Conservation (phyloP, 2,113 vertebrate genomes). For the Dermatemys mawii region DNA sequence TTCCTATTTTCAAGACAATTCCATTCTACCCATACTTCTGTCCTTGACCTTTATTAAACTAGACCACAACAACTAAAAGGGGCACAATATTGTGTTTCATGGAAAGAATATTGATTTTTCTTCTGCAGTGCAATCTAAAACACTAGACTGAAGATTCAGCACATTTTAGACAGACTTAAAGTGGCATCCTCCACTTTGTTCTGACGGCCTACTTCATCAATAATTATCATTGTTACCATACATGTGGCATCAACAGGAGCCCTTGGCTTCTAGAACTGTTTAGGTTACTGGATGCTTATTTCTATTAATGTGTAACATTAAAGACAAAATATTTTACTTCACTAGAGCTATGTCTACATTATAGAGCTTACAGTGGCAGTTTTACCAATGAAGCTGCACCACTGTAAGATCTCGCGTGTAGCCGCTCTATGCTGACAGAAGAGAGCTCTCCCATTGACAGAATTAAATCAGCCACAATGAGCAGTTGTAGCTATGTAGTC, state of each 20-base stretch:
- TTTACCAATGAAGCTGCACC: no score
- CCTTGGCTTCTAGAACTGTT: background rate
- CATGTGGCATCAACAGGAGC: background rate
- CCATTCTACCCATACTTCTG: background rate
- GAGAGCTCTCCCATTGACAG: background rate
- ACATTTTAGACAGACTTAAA: background rate
- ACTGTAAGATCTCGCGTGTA: no score
- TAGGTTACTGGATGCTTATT: background rate
- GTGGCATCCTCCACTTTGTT: background rate
- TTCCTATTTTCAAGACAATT: background rate
- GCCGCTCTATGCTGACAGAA: background rate
- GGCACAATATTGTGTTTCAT: background rate
- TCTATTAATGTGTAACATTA: background rate
- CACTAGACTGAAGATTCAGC: background rate
- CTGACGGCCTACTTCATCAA: background rate
- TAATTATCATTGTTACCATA: background rate
- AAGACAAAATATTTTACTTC: background rate
- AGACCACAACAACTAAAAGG: slow-evolving; percentile 4
- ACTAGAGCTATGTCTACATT: background rate
- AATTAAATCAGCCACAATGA: no score
- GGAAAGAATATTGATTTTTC: background rate
- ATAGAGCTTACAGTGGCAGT: no score
- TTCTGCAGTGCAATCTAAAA: background rate
- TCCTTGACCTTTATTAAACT: slow-evolving; percentile 17
- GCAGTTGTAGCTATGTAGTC: no score